Evolutionary conservation across 2,113 vertebrate genomes (phyloP), one percentile per base, ranked within the genome.

Genomic region (Tyrannus savana): DNA sequence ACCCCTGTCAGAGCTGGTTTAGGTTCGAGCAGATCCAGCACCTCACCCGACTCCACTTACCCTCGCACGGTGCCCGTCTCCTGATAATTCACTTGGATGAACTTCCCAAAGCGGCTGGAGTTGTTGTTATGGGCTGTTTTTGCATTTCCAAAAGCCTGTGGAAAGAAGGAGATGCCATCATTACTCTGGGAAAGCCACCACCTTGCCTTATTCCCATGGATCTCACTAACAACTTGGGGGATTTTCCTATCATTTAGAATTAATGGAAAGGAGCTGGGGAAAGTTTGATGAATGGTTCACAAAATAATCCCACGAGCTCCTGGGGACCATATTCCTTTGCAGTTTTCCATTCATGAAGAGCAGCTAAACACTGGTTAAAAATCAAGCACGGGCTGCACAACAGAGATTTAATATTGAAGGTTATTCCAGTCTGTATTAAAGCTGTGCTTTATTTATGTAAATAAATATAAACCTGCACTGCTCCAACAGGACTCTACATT

Each of bases 81-180:
- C 97, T 99, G 99, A 95, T 99, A 99, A 96, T 99, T 99, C 95
- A 99, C 99, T 97, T 99, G 99, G 95, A 99, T 99, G 97, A 99
- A 99, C 87, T 99, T 99, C 84, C 99, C 99, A 75, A 99, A 99
- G 88, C 99, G 99, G 96, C 99, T 99, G 5, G 99, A 99, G 97
- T 99, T 99, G 98, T 99, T 99, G 95, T 99, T 99, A 92, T 99
- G 99, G 31, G 99, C 99, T 0, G 99, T 99, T 97, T 99, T 99
- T 12, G 99, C 99, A 62, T 99, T 99, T 93, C 99, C 99, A 98
- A 99, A 99, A 6, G 99, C 99, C 99, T 99, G 98, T 73, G 87
- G 87, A 97, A 91, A 96, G 90, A 97, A 94, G 93, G 42, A 90
- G 59, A 88, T 90, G 33, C 50, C n/a, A 84, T 67, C 18, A 4